Evolutionary conservation across 2,113 vertebrate species (phyloP).

Genomic region (Urocitellus parryii): DNA sequence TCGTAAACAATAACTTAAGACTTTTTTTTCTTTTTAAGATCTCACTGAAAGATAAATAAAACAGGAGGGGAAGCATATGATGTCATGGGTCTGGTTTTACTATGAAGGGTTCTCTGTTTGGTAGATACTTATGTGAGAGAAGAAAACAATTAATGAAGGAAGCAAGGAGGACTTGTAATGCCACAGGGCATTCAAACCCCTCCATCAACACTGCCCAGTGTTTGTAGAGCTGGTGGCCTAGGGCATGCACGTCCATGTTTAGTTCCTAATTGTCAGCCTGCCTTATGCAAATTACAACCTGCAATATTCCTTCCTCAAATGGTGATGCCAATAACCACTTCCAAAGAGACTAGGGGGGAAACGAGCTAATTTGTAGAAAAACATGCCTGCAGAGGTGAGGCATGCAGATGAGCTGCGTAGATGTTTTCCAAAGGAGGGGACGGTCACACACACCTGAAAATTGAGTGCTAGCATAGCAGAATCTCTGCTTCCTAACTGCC

Average conservation of each 20-base stretch:
- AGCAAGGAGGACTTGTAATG: too few relatives aligned
- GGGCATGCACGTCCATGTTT: background rate
- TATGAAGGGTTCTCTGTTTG: background rate
- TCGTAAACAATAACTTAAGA: background rate
- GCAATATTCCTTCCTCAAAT: background rate
- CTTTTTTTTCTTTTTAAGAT: background rate
- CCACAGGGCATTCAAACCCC: background rate
- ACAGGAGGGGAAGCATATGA: too few relatives aligned
- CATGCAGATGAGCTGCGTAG: background rate
- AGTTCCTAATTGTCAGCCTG: too few relatives aligned
- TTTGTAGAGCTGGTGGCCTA: too few relatives aligned
- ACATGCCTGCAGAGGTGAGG: background rate
- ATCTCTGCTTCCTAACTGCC: background rate
- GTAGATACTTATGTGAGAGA: background rate
- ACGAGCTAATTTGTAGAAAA: background rate
- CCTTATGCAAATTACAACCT: background rate
- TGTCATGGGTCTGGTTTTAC: background rate
- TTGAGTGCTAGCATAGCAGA: too few relatives aligned
- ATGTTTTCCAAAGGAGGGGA: background rate
- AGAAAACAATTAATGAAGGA: background rate
- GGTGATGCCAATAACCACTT: background rate
- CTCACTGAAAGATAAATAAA: background rate
- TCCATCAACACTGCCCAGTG: rapidly evolving
- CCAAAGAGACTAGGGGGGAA: too few relatives aligned
- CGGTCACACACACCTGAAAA: background rate